A percentile compares a stretch with the other conserved stretches of the same genome.
These are phyloP conservation scores for Euwallacea fornicatus DNA, from an alignment of 1,140 invertebrate species.

Conservation along the genomic window DNA sequence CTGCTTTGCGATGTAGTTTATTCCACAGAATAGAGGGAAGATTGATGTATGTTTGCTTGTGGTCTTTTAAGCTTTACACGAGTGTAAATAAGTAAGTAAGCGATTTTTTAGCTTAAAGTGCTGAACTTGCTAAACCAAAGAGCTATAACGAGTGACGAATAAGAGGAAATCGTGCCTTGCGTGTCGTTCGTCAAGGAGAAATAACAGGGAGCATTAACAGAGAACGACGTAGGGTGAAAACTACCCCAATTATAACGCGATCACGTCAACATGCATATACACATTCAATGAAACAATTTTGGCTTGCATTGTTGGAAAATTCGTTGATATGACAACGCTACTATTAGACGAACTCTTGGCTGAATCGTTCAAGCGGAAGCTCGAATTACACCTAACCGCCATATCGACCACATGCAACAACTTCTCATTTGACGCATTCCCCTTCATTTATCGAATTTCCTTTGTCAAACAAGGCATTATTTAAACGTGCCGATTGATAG, in stretches of 20 bases:
- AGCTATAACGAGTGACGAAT: not conserved
- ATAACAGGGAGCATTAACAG: slow-evolving; percentile 33
- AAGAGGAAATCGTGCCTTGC: slow-evolving; percentile 20
- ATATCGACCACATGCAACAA: slow-evolving; percentile 23
- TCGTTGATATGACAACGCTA: not conserved
- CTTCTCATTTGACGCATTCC: slow-evolving; percentile 24
- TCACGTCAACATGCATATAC: slow-evolving; percentile 38
- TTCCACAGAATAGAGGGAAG: not conserved
- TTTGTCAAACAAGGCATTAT: slow-evolving; percentile 17
- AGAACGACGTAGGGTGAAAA: slow-evolving; percentile 31
- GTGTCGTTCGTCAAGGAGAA: slow-evolving; percentile 13
- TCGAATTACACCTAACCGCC: slow-evolving; percentile 19
- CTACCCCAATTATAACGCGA: slow-evolving; percentile 38
- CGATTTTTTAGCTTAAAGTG: not conserved
- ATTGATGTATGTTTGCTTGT: not conserved
- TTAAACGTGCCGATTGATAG: slow-evolving; percentile 18
- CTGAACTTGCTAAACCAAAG: not conserved
- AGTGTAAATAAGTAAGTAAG: not conserved
- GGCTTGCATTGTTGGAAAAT: not conserved
- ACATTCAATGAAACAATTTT: not conserved
- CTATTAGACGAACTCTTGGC: not conserved
- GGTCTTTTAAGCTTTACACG: not conserved
- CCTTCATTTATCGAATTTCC: slow-evolving; percentile 28
- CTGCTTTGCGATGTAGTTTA: not conserved
- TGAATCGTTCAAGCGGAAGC: not conserved